phyloP scores from a whole-genome alignment of 2,888 invertebrate genomes.

The Plagodis pulveraria region DNA sequence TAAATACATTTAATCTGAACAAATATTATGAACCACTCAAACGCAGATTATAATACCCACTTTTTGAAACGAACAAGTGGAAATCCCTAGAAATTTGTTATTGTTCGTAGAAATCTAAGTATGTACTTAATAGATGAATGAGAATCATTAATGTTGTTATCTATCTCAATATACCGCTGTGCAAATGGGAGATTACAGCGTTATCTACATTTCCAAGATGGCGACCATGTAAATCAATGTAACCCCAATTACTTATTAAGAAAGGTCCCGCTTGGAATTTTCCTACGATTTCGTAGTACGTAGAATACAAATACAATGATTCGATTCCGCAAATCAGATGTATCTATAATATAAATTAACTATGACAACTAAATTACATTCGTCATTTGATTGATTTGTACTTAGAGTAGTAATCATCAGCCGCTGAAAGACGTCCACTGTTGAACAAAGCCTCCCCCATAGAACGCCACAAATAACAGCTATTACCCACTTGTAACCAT shows the following conservation, averaged over 20 bases:
- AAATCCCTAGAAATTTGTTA: no score
- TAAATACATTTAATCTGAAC: no score
- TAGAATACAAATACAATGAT: not conserved
- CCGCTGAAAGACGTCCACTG: no score
- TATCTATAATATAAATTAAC: not conserved
- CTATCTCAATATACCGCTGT: slow-evolving; percentile 55
- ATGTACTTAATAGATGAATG: slow-evolving; percentile 44
- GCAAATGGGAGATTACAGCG: slow-evolving; percentile 66
- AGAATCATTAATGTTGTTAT: slow-evolving; percentile 57
- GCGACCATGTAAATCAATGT: slow-evolving; percentile 77
- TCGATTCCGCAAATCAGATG: not conserved
- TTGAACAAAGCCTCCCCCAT: no score
- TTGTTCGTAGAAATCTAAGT: no score
- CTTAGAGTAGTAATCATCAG: no score
- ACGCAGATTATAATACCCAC: no score
- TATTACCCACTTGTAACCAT: no score
- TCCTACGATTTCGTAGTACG: slow-evolving; percentile 59
- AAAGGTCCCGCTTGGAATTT: slow-evolving; percentile 77
- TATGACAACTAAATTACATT: not conserved
- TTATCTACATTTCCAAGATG: slow-evolving; percentile 70
- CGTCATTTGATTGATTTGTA: no score
- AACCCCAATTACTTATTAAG: slow-evolving; percentile 80
- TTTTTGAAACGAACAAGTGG: no score
- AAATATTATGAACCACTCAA: no score
- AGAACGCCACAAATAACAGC: no score